Conservation (phyloP, 2,113 vertebrate species). For the Scalopus aquaticus region DNA sequence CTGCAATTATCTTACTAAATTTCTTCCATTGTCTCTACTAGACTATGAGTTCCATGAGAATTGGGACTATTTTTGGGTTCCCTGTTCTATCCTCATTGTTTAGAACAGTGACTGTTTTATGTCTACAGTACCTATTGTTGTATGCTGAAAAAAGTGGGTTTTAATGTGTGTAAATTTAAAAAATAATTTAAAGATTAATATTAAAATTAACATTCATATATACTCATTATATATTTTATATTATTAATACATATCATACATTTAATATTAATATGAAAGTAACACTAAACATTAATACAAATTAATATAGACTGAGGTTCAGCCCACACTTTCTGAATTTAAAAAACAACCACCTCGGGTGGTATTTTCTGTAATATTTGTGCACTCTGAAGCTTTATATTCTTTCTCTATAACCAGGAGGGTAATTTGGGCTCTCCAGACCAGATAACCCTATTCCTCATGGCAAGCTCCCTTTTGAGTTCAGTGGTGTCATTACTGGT, state of each 20-base stretch:
- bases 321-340: neutral
- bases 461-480: neutral
- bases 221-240: no score
- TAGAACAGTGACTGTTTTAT: neutral
- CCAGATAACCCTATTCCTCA: neutral
- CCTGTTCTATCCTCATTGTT: neutral
- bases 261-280: no score
- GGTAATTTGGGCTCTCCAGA: neutral
- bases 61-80: neutral
- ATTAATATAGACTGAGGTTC: neutral
- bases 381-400: neutral
- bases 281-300: no score
- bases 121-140: neutral
- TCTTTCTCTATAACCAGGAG: neutral
- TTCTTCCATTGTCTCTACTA: neutral
- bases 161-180: neutral
- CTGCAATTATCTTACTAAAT: conserved; percentile 1
- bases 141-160: neutral
- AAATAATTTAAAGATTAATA: neutral
- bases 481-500: neutral
- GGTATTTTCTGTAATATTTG: neutral
- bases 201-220: no score
- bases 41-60: neutral
- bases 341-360: neutral
- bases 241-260: no score